A percentile compares a stretch with the other conserved stretches of the same genome.
phyloP scores from a whole-genome alignment of 2,797 vertebrate genomes.

The Australoheros facetus region DNA sequence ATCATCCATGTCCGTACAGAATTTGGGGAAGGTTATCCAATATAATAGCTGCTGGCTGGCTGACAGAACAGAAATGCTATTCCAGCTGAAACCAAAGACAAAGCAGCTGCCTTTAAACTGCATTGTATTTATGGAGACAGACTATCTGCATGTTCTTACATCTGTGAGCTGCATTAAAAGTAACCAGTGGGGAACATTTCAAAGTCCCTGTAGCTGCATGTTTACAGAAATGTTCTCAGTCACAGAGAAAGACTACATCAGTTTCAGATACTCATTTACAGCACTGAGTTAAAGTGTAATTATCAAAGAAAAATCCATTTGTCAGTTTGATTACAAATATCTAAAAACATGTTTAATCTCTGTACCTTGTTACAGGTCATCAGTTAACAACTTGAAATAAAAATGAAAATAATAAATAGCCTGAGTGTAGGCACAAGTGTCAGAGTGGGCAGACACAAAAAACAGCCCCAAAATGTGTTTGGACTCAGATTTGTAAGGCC shows the following conservation, averaged over 20 bases:
- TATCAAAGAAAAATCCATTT: not conserved
- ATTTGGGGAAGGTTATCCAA: not conserved
- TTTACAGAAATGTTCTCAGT: not conserved
- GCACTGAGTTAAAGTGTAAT: not conserved
- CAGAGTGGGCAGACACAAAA: not conserved
- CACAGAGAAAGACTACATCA: not conserved
- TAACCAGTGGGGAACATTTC: not conserved
- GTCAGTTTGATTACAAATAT: not conserved
- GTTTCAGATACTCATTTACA: not conserved
- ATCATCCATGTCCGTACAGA: not conserved
- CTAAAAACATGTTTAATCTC: not conserved
- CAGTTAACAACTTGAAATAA: not conserved
- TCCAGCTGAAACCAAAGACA: not conserved
- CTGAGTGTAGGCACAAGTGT: not conserved
- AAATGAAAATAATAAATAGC: not conserved
- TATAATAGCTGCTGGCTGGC: not conserved
- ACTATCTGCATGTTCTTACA: not conserved
- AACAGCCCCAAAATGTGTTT: not conserved
- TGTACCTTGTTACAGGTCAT: not conserved
- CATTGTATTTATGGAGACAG: not conserved
- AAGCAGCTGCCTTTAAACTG: not conserved
- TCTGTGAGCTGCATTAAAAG: conserved; percentile 1
- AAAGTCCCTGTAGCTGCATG: not conserved
- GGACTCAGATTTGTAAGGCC: not conserved
- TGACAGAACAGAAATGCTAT: not conserved